A percentile compares a stretch with the other conserved stretches of the same genome.
Conservation (phyloP, 2,113 vertebrate genomes). For the Pedetes capensis region DNA sequence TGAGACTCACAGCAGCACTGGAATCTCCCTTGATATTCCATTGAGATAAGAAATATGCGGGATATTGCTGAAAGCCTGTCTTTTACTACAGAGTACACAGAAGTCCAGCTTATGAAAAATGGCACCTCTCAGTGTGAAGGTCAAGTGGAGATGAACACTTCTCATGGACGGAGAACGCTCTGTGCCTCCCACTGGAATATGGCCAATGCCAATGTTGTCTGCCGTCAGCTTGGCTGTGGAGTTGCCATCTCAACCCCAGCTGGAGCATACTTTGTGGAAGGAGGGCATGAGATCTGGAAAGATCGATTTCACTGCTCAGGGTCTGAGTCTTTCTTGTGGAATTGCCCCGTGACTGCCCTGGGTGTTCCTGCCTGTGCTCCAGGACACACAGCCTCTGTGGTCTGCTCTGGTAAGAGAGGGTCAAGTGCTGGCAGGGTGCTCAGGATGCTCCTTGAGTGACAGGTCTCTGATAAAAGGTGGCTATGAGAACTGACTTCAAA, state of each 20-base stretch:
- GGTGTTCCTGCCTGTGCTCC: background rate
- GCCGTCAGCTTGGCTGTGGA: slow-evolving; percentile 49
- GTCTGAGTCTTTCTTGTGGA: background rate
- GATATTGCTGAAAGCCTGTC: background rate
- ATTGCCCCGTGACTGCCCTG: slow-evolving; percentile 32
- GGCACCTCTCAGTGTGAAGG: slow-evolving; percentile 2
- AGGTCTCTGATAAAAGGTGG: too few relatives aligned
- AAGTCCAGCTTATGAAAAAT: slow-evolving; percentile 26
- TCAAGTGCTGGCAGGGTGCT: too few relatives aligned
- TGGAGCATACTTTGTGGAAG: background rate
- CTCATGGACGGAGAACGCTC: slow-evolving; percentile 25
- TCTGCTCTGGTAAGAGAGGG: slow-evolving; percentile 67
- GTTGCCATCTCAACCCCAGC: background rate
- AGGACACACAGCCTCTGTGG: background rate
- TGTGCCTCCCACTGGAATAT: slow-evolving; percentile 55
- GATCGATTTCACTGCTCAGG: slow-evolving; percentile 50
- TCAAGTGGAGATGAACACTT: slow-evolving; percentile 50
- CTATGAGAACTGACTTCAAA: background rate
- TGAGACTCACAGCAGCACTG: too few relatives aligned
- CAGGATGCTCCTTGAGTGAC: too few relatives aligned
- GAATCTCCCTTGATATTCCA: too few relatives aligned
- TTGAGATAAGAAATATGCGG: too few relatives aligned
- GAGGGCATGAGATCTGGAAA: background rate
- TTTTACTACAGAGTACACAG: background rate
- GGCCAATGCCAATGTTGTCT: background rate